Percentiles rank a stretch among this genome's conserved stretches.
Conservation (phyloP, 1,140 invertebrate species). For the Asbolus verrucosus region DNA sequence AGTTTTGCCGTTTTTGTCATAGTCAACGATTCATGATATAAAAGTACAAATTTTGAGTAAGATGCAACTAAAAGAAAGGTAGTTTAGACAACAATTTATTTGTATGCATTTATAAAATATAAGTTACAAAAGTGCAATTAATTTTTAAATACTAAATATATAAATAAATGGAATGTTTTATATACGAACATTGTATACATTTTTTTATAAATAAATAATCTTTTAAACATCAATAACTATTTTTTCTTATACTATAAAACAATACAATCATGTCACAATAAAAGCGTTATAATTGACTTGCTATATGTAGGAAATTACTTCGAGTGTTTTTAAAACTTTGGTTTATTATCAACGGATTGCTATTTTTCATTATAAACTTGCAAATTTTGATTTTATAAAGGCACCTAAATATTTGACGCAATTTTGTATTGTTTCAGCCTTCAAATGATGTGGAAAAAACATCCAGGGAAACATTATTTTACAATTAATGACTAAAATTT, state of each 20-base stretch:
- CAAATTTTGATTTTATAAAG: constrained; percentile 25
- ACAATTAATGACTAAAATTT: too few species aligned
- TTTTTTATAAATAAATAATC: constrained; percentile 37
- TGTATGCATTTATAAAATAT: constrained; percentile 42
- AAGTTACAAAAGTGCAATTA: constrained; percentile 38
- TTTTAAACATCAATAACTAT: constrained; percentile 23
- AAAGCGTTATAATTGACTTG: constrained; percentile 35
- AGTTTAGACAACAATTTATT: constrained; percentile 37
- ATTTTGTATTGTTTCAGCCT: constrained; percentile 12
- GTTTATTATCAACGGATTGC: constrained; percentile 32
- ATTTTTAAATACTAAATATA: constrained; percentile 26
- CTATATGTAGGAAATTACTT: constrained; percentile 31
- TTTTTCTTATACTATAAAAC: constrained; percentile 8
- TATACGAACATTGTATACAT: constrained; percentile 30
- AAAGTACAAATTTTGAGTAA: constrained; percentile 22
- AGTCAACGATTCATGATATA: background rate
- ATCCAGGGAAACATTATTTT: too few species aligned
- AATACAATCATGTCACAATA: constrained; percentile 26
- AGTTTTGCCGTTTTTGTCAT: background rate
- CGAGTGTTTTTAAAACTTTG: constrained; percentile 25
- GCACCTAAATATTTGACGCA: constrained; percentile 28
- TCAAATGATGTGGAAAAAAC: background rate
- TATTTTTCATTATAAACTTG: constrained; percentile 1
- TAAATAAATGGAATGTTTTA: constrained; percentile 39
- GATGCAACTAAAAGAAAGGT: background rate